Evolutionary conservation across 2,797 vertebrate genomes (phyloP).

Genomic region (Mormyrus proboscirostris): DNA sequence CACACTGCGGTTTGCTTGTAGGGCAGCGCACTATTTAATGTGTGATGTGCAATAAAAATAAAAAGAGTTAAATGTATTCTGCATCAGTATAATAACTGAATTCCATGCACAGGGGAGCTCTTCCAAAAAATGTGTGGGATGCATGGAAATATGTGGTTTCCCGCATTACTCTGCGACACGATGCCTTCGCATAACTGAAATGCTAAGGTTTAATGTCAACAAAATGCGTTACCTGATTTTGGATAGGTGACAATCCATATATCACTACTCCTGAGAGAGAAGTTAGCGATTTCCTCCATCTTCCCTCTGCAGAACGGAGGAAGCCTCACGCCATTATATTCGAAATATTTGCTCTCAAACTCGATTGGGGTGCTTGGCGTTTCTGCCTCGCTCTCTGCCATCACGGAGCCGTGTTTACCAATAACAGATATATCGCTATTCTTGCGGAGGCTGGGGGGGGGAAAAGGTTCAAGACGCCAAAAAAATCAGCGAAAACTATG

Average conservation of each 20-base stretch:
- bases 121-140: neutral
- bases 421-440: neutral
- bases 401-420: constrained; percentile 40
- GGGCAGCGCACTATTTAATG: neutral
- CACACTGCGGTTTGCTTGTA: neutral
- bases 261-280: constrained; percentile 87
- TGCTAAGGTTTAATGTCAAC: neutral
- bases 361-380: constrained; percentile 94
- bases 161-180: constrained; percentile 2
- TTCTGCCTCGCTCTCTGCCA: constrained; percentile 93
- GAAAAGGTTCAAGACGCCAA: neutral
- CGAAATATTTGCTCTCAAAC: constrained; percentile 97
- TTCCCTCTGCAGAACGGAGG: constrained; percentile 96
- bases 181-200: neutral
- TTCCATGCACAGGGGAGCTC: neutral
- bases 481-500: constrained; percentile 28
- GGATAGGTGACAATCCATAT: constrained; percentile 97
- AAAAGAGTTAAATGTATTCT: neutral
- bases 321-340: constrained; percentile 89
- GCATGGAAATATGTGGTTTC: neutral
- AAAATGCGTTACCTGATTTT: constrained; percentile 76
- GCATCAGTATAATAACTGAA: neutral
- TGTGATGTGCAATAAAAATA: neutral
- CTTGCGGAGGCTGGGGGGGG: neutral
- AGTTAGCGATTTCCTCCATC: constrained; percentile 94